Base-by-base conservation (phyloP, 1,140 invertebrate genomes). In the Drosophila leontia region DNA sequence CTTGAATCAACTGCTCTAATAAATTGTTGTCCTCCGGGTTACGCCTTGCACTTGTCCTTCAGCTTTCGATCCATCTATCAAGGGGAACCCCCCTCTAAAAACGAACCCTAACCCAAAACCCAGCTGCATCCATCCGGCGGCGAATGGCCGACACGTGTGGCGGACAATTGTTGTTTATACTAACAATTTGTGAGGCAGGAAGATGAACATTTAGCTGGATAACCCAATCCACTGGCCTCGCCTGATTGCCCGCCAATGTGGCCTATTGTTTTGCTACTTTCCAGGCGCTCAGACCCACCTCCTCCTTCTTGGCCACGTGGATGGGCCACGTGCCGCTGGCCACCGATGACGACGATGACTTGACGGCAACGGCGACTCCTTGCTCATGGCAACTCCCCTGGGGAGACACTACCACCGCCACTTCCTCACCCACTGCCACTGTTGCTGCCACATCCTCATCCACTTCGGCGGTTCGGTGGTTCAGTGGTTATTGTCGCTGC, bases 161-260 rank as follows among this genome's bases (percentile, higher is more conserved):
- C 19, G 74, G 65, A 76, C 91, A 92, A 92, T 91, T 91, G 85
- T 91, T 92, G 91, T 92, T 92, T 92, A 92, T 92, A 82, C 91
- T 88, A 92, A 92, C 83, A 92, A 91, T 92, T 92, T 92, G 91
- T 91, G 91, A 77, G 81, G 56, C 39, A 82, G 83, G 77, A 87
- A 88, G 83, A 74, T 80, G 84, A 82, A 83, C 80, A 87, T 86
- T 86, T 79, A 71, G 57, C 61, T 74, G 67, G 59, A 77, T 74
- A 74, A 65, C 76, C 68, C 67, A 79, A 72, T 77, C 74, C 64
- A 41, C 63, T 45, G 45, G 53, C 56, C 50, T 39, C 80, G 87
- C 35, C 78, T 88, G 85, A 90, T 90, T 88, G 85, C 85, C 85
- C 82, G 77, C 60, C 76, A 74, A 65, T 78, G 77, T 61, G 64